A percentile compares a stretch with the other conserved stretches of the same genome.
These are phyloP conservation scores for Lepidocyrtoides sp. DNA, from an alignment of 2,888 invertebrate species.

Conservation along the genomic window DNA sequence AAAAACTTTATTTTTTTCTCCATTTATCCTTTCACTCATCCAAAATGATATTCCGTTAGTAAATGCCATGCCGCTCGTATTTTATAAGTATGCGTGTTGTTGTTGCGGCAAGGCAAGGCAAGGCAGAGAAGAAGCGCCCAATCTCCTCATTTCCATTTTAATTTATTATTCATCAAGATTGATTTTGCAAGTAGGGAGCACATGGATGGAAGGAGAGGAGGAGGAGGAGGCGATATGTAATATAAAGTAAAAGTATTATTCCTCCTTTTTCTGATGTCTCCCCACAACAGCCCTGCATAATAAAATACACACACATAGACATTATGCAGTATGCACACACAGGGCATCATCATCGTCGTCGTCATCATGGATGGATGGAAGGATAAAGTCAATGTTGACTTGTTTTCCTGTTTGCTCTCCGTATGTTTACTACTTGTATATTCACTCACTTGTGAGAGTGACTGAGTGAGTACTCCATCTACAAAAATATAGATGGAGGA, in stretches of 20 bases:
- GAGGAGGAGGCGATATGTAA: not conserved
- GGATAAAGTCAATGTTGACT: conserved; percentile 42
- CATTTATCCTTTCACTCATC: not conserved
- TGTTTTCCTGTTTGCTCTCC: conserved; percentile 40
- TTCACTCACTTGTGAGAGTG: too few species aligned
- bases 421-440: too few species aligned
- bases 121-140: conserved; percentile 48
- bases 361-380: not conserved
- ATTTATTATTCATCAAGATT: conserved; percentile 82
- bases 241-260: not conserved
- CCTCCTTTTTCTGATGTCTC: conserved; percentile 25
- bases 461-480: too few species aligned
- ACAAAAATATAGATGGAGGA: too few species aligned
- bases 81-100: not conserved
- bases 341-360: not conserved
- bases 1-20: not conserved
- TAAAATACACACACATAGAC: conserved; percentile 10
- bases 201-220: conserved; percentile 21
- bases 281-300: too few species aligned
- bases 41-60: conserved; percentile 5
- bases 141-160: conserved; percentile 79
- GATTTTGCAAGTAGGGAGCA: conserved; percentile 72
- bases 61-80: too few species aligned
- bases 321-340: not conserved
- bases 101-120: too few species aligned